Percentiles rank a stretch among this genome's conserved stretches.
Evolutionary conservation across 2,888 invertebrate species (phyloP).

Genomic region (Drosophila robusta): DNA sequence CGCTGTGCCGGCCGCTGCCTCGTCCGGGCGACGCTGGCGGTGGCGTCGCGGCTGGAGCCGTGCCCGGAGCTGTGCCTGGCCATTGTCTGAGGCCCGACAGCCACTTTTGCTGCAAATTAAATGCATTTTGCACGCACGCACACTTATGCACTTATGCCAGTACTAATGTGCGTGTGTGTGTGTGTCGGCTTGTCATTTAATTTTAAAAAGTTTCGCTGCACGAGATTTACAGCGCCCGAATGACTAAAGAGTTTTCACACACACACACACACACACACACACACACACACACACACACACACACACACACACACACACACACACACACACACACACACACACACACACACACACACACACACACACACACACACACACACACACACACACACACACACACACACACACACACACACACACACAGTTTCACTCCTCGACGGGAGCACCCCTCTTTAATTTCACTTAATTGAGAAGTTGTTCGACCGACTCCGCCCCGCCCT

Average conservation of each 20-base stretch:
- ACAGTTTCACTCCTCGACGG: not conserved
- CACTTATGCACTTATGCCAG: conserved; percentile 32
- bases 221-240: conserved; percentile 70
- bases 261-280: conserved; percentile 1
- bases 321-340: not conserved
- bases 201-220: conserved; percentile 70
- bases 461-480: conserved; percentile 74
- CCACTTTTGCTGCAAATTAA: conserved; percentile 78
- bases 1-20: conserved; percentile 18
- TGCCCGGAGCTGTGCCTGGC: conserved; percentile 29
- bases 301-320: conserved; percentile 1
- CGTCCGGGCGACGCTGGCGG: conserved; percentile 41
- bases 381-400: not conserved
- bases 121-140: conserved; percentile 70
- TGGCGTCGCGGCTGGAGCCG: conserved; percentile 79
- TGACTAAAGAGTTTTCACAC: conserved; percentile 42
- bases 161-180: conserved; percentile 31
- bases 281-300: conserved; percentile 1
- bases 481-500: conserved; percentile 21
- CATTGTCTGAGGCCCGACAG: conserved; percentile 44
- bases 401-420: not conserved
- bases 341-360: not conserved
- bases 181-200: conserved; percentile 66
- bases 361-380: not conserved
- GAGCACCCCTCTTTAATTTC: conserved; percentile 47